These are phyloP conservation scores for Zelostemma sp. DNA, from an alignment of 1,140 invertebrate genomes.

Conservation along the genomic window DNA sequence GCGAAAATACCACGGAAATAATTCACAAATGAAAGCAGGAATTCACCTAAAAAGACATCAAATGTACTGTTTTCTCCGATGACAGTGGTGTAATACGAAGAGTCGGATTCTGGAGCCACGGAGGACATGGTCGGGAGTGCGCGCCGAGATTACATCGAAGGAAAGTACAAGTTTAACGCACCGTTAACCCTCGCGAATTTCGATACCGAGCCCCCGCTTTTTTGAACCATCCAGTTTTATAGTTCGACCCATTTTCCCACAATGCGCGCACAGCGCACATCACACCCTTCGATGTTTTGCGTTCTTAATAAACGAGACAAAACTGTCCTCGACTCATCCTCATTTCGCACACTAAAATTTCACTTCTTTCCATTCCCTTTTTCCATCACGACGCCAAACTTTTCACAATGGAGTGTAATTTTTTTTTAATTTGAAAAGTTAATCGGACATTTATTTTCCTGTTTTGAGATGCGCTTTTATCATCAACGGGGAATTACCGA, in stretches of 20 bases:
- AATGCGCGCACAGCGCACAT: constrained; percentile 16
- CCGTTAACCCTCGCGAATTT: constrained; percentile 38
- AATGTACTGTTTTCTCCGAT: constrained; percentile 53
- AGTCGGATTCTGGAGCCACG: constrained; percentile 53
- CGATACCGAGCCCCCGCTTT: constrained; percentile 31
- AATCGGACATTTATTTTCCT: too few species aligned
- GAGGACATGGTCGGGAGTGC: constrained; percentile 55
- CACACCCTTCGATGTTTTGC: too few species aligned
- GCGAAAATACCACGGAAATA: too few species aligned
- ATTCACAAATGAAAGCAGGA: not conserved
- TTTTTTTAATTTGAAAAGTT: too few species aligned
- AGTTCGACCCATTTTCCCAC: constrained; percentile 36
- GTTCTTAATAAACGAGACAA: too few species aligned
- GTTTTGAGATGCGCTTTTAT: too few species aligned
- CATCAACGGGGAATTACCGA: too few species aligned
- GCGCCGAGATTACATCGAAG: constrained; percentile 33
- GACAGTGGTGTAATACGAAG: constrained; percentile 59
- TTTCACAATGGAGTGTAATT: too few species aligned
- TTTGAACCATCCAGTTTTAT: constrained; percentile 28
- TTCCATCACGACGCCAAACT: too few species aligned
- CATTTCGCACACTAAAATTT: too few species aligned
- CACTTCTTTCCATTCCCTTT: too few species aligned
- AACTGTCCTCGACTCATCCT: too few species aligned
- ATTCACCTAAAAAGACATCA: constrained; percentile 58
- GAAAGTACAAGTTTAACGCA: constrained; percentile 30